Percentiles rank a stretch among this genome's conserved stretches.
Conservation (phyloP, 2,113 vertebrate species). For the Pseudonaja textilis region DNA sequence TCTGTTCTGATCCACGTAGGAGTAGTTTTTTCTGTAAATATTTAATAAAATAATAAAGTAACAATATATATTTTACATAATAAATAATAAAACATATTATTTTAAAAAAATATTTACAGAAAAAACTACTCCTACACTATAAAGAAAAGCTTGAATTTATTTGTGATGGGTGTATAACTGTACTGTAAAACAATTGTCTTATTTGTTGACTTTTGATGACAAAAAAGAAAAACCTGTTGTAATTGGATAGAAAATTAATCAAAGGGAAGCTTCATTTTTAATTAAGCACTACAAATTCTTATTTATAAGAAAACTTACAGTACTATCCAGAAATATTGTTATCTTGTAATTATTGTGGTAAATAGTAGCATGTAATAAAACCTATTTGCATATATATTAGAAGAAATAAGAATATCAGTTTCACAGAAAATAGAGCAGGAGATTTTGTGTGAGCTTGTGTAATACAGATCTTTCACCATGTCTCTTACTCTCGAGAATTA, state of each 20-base stretch:
- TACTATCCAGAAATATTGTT: constrained; percentile 47
- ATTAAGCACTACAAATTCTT: background rate
- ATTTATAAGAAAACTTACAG: constrained; percentile 17
- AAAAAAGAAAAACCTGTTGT: background rate
- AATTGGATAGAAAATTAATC: background rate
- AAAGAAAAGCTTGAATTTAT: background rate
- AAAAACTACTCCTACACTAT: too few relatives aligned
- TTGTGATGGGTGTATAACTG: background rate
- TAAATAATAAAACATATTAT: too few relatives aligned
- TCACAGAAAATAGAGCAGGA: background rate
- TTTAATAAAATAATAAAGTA: background rate
- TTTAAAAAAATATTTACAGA: too few relatives aligned
- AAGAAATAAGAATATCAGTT: background rate
- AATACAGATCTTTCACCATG: background rate
- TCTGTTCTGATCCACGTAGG: too few relatives aligned
- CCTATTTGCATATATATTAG: background rate
- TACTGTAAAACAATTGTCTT: background rate
- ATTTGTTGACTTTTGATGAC: too few relatives aligned
- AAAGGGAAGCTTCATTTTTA: background rate
- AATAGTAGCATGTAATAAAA: background rate
- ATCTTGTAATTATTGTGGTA: constrained; percentile 40
- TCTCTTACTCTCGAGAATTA: background rate
- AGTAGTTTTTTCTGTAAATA: background rate
- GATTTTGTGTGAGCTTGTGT: background rate
- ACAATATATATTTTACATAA: too few relatives aligned